phyloP scores from a whole-genome alignment of 2,888 invertebrate species.

The Drosophila affinis region DNA sequence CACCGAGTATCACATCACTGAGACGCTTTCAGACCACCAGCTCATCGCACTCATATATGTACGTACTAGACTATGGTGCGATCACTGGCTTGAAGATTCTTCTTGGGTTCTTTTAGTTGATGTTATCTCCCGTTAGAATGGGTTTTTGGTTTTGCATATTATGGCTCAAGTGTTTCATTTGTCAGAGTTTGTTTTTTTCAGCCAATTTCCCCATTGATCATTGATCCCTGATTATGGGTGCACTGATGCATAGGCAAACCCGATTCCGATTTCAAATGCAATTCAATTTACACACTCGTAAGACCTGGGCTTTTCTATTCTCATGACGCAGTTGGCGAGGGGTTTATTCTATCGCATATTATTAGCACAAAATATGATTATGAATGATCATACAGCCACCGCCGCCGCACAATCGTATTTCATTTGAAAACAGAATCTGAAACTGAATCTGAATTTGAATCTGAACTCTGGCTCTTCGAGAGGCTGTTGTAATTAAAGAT shows the following conservation, averaged over 20 bases:
- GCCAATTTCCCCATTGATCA: constrained; percentile 21
- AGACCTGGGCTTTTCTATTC: constrained; percentile 15
- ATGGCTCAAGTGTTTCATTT: not conserved
- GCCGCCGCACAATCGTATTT: constrained; percentile 21
- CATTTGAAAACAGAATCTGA: not conserved
- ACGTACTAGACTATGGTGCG: not conserved
- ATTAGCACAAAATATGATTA: constrained; percentile 35
- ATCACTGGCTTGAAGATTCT: not conserved
- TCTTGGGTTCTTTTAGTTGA: not conserved
- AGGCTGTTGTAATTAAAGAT: constrained; percentile 41
- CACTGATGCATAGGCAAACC: not conserved
- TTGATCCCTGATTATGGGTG: not conserved
- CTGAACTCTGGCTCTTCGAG: constrained; percentile 5
- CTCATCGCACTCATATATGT: not conserved
- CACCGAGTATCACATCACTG: not conserved
- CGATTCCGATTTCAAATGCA: not conserved
- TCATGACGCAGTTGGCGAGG: constrained; percentile 30
- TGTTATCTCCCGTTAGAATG: too few species aligned
- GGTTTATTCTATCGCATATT: constrained; percentile 19
- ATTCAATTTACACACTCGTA: not conserved
- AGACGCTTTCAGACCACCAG: not conserved
- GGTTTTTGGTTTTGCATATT: not conserved
- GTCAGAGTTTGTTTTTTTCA: not conserved
- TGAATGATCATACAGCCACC: constrained; percentile 29
- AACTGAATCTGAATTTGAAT: not conserved